Conservation (phyloP, 2,113 vertebrate species). For the Catharus bicknelli region DNA sequence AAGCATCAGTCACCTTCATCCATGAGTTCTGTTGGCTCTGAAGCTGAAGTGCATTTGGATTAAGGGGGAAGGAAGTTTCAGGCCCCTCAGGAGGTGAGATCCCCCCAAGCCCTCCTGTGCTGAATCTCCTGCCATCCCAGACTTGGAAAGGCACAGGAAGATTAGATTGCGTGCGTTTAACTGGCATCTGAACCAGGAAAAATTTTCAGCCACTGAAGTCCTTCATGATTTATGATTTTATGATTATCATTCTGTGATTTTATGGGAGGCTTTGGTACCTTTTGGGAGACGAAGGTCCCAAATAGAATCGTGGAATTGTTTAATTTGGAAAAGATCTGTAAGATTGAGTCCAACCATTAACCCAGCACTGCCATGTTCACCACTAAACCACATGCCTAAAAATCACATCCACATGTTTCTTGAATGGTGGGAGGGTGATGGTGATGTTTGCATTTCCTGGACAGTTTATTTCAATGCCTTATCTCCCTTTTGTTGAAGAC, state of each 20-base stretch:
- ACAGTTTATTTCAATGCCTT: not conserved
- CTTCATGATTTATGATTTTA: not conserved
- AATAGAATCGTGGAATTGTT: not conserved
- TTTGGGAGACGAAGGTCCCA: accelerated
- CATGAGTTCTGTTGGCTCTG: accelerated
- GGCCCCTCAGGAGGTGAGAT: not conserved
- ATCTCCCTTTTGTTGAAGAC: not conserved
- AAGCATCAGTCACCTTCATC: not conserved
- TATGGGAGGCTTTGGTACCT: not conserved
- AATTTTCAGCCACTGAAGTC: not conserved
- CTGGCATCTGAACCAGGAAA: not conserved
- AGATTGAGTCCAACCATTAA: not conserved
- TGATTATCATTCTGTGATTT: not conserved
- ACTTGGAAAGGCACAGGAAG: not conserved
- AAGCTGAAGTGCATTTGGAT: not conserved
- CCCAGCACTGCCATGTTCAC: not conserved
- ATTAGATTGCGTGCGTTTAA: accelerated
- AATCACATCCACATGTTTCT: not conserved
- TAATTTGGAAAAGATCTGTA: not conserved
- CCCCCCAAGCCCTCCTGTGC: accelerated
- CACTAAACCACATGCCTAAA: not conserved
- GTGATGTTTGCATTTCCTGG: not conserved
- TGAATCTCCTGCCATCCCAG: not conserved
- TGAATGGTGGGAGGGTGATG: not conserved
- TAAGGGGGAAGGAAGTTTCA: not conserved